Percentiles rank a stretch among this genome's conserved stretches.
These are phyloP conservation scores for Physocephala rufipes DNA, from an alignment of 2,888 invertebrate species.

Conservation along the genomic window DNA sequence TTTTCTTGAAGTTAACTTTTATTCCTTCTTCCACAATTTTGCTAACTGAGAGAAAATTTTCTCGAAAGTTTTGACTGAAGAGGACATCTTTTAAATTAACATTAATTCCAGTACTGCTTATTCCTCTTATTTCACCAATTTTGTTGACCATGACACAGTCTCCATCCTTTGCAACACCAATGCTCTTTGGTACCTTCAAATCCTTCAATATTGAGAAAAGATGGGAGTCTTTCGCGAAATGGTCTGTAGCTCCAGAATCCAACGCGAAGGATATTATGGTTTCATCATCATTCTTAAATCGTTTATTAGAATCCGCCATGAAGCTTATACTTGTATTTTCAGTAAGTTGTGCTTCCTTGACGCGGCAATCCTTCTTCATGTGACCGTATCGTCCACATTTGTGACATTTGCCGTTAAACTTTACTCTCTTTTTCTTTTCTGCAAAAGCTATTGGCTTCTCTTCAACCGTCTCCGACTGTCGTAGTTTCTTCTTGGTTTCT, in stretches of 20 bases:
- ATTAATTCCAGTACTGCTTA: too few relatives aligned
- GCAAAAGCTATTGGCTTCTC: constrained; percentile 19
- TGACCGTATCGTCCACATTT: constrained; percentile 35
- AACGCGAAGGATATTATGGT: not conserved
- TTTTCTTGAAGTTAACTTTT: too few relatives aligned
- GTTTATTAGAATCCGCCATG: constrained; percentile 5
- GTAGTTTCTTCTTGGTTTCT: constrained; percentile 21
- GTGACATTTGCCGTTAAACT: too few relatives aligned
- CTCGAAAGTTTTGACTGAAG: too few relatives aligned
- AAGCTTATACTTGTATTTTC: too few relatives aligned
- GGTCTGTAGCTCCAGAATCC: constrained; percentile 30
- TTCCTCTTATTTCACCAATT: too few relatives aligned
- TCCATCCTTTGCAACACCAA: too few relatives aligned
- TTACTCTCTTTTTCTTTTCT: not conserved
- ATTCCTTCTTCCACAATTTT: too few relatives aligned
- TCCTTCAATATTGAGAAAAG: constrained; percentile 10
- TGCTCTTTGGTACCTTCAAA: too few relatives aligned
- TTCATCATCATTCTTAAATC: not conserved
- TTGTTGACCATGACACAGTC: too few relatives aligned
- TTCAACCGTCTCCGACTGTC: not conserved
- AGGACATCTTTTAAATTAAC: too few relatives aligned
- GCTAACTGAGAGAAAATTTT: too few relatives aligned
- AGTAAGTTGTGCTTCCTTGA: constrained; percentile 1
- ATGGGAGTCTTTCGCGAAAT: constrained; percentile 15
- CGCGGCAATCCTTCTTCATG: constrained; percentile 36